Evolutionary conservation across 1,140 invertebrate genomes (phyloP), one percentile per base, ranked within the genome.

Genomic region (Zaprionus vittiger): DNA sequence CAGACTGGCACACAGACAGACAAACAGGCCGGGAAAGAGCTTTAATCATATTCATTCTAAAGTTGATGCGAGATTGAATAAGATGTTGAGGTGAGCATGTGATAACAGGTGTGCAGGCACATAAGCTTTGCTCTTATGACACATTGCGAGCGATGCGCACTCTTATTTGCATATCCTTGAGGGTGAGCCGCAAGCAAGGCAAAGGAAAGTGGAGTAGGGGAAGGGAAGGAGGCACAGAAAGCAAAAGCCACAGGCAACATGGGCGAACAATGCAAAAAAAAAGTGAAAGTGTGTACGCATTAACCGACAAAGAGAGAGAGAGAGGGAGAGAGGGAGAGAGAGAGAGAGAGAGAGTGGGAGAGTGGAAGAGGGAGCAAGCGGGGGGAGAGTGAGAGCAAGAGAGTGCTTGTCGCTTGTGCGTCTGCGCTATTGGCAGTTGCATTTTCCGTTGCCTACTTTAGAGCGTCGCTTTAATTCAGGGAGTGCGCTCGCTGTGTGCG

Each of bases 401-500:
- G 47, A 26, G 38, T 11, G 61, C 65, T 17, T 55, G 68, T 26
- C 66, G 76, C 68, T 79, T 14, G 79, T 80, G 83, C 84, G 83
- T 81, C 75, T 87, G 83, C 83, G 83, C 85, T 54, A 62, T 89
- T 22, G 57, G 12, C 17, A 57, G 80, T 80, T 87, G 80, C 78
- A 81, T 69, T 79, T 75, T 62, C 28, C 59, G 49, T 87, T 90
- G 84, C 84, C 84, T 89, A 89, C 85, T 79, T 89, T 81, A 31
- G 44, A 69, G 84, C 69, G 84, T 57, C 24, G 63, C 61, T 49
- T 56, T 28, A 54, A 47, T 56, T 63, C 41, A 38, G 26, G 38
- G 66, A 31, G 44, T 52, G 47, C 31, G 73, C 31, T 65, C 56
- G 59, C 34, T 61, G 55, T 20, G 41, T 24, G 57, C 28, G 52